Conservation (phyloP, 2,797 vertebrate species). For the Typhlichthys eigenmanni region DNA sequence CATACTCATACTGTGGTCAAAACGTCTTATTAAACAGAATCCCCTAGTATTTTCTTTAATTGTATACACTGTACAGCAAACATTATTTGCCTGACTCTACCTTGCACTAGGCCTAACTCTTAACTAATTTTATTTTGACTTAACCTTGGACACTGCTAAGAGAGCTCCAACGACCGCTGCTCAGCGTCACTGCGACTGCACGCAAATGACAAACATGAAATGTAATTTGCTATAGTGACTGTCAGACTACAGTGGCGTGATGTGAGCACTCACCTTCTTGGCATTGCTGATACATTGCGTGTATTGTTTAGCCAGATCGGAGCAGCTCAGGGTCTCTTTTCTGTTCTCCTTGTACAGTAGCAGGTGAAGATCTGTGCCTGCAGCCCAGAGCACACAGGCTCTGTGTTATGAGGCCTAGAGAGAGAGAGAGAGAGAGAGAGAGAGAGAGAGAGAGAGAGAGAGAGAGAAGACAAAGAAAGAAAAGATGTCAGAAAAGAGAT, state of each 20-base stretch:
- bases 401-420: slow-evolving; percentile 78
- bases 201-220: too few relatives aligned
- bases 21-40: too few relatives aligned
- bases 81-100: too few relatives aligned
- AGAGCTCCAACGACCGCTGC: too few relatives aligned
- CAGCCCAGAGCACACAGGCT: slow-evolving; percentile 82
- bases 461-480: background rate
- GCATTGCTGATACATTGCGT: slow-evolving; percentile 85
- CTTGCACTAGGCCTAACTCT: too few relatives aligned
- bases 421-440: slow-evolving; percentile 5
- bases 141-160: too few relatives aligned
- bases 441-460: background rate
- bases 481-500: background rate
- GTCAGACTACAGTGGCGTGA: background rate
- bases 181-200: too few relatives aligned
- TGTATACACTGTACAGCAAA: too few relatives aligned
- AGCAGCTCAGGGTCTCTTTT: slow-evolving; percentile 85
- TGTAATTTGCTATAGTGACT: too few relatives aligned
- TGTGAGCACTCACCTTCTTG: slow-evolving; percentile 82
- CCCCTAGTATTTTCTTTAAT: too few relatives aligned
- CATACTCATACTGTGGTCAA: too few relatives aligned
- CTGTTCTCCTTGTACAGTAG: slow-evolving; percentile 79
- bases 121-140: too few relatives aligned
- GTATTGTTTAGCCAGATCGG: slow-evolving; percentile 89
- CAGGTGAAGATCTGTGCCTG: slow-evolving; percentile 89